phyloP scores from a whole-genome alignment of 2,797 vertebrate species.

The Etheostoma perlongum region DNA sequence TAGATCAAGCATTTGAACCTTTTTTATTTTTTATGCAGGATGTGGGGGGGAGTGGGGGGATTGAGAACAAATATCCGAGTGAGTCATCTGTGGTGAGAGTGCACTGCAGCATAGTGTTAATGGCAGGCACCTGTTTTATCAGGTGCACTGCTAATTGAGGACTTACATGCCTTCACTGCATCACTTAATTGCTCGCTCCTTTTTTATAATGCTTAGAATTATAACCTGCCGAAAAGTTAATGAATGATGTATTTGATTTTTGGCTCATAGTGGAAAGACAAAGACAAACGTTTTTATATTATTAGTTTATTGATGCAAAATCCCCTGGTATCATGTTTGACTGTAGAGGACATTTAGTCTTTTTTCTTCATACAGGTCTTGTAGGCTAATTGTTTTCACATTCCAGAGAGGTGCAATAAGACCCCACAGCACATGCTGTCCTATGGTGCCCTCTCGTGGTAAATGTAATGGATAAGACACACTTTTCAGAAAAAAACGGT shows the following conservation, averaged over 20 bases:
- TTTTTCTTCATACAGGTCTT: neutral
- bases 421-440: neutral
- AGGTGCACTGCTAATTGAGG: slow-evolving; percentile 51
- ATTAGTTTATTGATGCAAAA: neutral
- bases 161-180: slow-evolving; percentile 44
- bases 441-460: slow-evolving; percentile 57
- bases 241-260: slow-evolving; percentile 2
- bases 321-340: neutral
- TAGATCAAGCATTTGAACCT: slow-evolving; percentile 40
- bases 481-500: neutral
- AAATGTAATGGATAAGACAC: neutral
- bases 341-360: neutral
- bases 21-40: slow-evolving; percentile 19
- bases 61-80: slow-evolving; percentile 45
- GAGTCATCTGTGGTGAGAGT: slow-evolving; percentile 45
- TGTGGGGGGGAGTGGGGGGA: slow-evolving; percentile 38
- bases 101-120: slow-evolving; percentile 40
- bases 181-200: slow-evolving; percentile 34
- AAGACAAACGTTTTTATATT: neutral
- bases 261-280: neutral
- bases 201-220: slow-evolving; percentile 14
- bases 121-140: slow-evolving; percentile 63
- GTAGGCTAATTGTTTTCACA: neutral
- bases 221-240: neutral
- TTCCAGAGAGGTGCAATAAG: neutral